Conservation (phyloP, 2,113 vertebrate species). For the Lasiurus borealis region DNA sequence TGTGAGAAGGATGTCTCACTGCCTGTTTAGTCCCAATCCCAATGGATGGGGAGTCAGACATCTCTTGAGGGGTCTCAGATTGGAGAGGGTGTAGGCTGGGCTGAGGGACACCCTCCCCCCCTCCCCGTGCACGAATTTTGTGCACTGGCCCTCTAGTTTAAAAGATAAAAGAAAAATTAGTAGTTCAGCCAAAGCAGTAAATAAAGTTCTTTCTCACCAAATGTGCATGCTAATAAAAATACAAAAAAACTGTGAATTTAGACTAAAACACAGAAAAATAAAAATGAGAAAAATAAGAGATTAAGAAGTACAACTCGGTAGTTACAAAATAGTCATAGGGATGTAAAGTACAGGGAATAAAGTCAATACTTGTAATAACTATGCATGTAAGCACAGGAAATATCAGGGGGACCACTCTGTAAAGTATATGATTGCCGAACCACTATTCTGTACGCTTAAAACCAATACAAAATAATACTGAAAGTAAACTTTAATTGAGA, state of each 20-base stretch:
- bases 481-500: not conserved
- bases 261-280: not conserved
- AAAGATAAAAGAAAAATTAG: not conserved
- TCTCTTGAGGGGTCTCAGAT: too few species aligned
- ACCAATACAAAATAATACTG: not conserved
- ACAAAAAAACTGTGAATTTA: not conserved
- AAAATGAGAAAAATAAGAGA: slow-evolving; percentile 9
- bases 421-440: not conserved
- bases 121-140: too few species aligned
- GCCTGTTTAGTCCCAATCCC: too few species aligned
- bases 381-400: not conserved
- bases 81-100: too few species aligned
- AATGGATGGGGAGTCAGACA: too few species aligned
- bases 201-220: slow-evolving; percentile 36
- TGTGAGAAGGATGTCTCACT: too few species aligned
- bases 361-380: not conserved
- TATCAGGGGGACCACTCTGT: not conserved
- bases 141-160: too few species aligned
- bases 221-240: not conserved
- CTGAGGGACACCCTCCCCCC: too few species aligned
- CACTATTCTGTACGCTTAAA: not conserved
- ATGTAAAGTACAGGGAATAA: not conserved
- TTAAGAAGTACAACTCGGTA: not conserved
- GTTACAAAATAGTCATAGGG: not conserved
- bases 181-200: slow-evolving; percentile 15